Conservation (phyloP, 2,113 vertebrate genomes). For the Sula dactylatra region DNA sequence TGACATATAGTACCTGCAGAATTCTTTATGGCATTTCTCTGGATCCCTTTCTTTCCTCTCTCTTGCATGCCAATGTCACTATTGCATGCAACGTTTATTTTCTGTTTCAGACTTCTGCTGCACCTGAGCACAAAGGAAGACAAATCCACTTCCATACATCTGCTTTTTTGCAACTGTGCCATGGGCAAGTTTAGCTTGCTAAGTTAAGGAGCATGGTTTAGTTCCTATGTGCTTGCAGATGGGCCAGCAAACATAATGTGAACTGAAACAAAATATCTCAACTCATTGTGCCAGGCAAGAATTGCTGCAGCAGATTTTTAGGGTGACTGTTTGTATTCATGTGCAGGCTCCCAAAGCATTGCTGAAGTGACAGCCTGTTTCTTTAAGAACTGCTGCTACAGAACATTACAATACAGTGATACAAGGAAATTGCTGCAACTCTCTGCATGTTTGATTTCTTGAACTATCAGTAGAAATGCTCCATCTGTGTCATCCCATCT, state of each 20-base stretch:
- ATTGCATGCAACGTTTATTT: background rate
- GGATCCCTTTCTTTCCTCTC: background rate
- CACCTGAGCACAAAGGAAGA: background rate
- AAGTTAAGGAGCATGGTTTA: background rate
- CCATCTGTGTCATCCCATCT: constrained; percentile 44
- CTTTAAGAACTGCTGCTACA: constrained; percentile 45
- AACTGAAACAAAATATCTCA: constrained; percentile 43
- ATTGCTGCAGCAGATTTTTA: constrained; percentile 28
- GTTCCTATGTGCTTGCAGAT: background rate
- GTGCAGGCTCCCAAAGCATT: background rate
- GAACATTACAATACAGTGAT: background rate
- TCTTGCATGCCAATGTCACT: background rate
- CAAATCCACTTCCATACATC: background rate
- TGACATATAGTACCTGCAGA: background rate
- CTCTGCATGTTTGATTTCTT: constrained; percentile 48
- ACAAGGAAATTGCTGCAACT: constrained; percentile 12
- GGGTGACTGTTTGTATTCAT: constrained; percentile 36
- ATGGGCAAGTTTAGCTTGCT: background rate
- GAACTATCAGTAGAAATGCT: constrained; percentile 32
- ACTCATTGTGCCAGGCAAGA: background rate
- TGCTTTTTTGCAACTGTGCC: background rate
- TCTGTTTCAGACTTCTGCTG: background rate
- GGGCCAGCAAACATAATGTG: background rate
- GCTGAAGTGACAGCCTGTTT: constrained; percentile 35
- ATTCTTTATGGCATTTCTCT: background rate